A percentile compares a stretch with the other conserved stretches of the same genome.
These are phyloP conservation scores for Micromesistius poutassou DNA, from an alignment of 2,797 vertebrate species.

Conservation along the genomic window DNA sequence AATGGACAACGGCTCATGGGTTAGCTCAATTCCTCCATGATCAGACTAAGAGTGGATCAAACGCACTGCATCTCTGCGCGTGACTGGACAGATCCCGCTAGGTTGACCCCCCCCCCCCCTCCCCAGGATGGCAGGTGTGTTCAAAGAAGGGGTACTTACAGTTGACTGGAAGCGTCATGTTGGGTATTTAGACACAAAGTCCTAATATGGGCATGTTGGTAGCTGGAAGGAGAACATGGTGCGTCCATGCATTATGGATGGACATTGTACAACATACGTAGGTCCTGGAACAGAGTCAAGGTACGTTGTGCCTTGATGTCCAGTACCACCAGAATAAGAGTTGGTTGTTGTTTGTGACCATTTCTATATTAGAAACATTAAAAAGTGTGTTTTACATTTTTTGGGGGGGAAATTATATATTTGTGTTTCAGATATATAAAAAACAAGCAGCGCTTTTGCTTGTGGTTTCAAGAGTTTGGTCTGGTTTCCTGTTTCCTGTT, in stretches of 20 bases:
- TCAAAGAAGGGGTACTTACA: slow-evolving; percentile 21
- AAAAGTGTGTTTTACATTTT: no score
- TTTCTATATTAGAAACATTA: background rate
- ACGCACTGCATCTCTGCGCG: slow-evolving; percentile 31
- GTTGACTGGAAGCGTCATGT: slow-evolving; percentile 6
- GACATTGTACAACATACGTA: background rate
- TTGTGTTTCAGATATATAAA: background rate
- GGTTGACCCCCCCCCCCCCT: slow-evolving; percentile 31
- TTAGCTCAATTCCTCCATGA: slow-evolving; percentile 31
- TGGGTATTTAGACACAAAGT: slow-evolving; percentile 7
- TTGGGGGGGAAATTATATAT: background rate
- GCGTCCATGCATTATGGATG: no score
- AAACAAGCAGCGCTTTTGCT: background rate
- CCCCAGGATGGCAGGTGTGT: slow-evolving; percentile 24
- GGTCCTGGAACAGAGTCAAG: background rate
- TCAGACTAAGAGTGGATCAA: slow-evolving; percentile 41
- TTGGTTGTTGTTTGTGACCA: background rate
- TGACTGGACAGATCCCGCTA: slow-evolving; percentile 55
- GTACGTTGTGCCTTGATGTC: background rate
- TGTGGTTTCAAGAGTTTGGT: background rate
- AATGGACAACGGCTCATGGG: slow-evolving; percentile 14
- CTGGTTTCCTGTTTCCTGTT: background rate
- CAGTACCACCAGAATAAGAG: background rate
- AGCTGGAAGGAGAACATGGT: background rate
- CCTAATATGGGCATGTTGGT: background rate